Conservation (phyloP, 2,113 vertebrate genomes). For the Engraulis encrasicolus region DNA sequence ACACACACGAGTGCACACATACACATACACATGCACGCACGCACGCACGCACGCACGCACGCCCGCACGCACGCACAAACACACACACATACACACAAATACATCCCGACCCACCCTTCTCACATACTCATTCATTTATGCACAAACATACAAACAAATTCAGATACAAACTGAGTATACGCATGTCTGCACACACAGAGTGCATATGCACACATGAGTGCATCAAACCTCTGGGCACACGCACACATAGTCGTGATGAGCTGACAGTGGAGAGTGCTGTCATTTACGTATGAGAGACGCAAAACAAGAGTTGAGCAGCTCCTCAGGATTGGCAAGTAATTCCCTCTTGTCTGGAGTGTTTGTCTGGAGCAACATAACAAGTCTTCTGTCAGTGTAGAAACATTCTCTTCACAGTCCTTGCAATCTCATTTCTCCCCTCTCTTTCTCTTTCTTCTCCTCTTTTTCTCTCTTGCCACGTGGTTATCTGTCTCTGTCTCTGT, state of each 20-base stretch:
- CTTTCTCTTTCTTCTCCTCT: too few relatives aligned
- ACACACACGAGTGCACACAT: too few relatives aligned
- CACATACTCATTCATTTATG: too few relatives aligned
- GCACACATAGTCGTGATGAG: not conserved
- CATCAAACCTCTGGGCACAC: slow-evolving; percentile 21
- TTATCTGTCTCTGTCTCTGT: too few relatives aligned
- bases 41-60: too few relatives aligned
- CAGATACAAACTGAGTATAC: not conserved
- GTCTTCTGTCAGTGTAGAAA: slow-evolving; percentile 48
- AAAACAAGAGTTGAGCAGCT: not conserved
- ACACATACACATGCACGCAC: too few relatives aligned
- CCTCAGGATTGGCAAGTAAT: not conserved
- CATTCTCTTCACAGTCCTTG: too few relatives aligned
- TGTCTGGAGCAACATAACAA: slow-evolving; percentile 14
- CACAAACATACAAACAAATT: not conserved
- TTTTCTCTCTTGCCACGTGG: too few relatives aligned
- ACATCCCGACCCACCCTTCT: too few relatives aligned
- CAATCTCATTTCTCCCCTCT: too few relatives aligned
- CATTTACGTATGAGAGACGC: slow-evolving; percentile 1
- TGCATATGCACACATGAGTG: not conserved
- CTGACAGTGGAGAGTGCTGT: not conserved
- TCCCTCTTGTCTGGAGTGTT: not conserved
- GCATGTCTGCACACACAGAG: not conserved
- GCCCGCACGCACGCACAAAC: too few relatives aligned
- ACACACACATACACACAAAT: too few relatives aligned